Conservation (phyloP, 2,113 vertebrate species). For the Callipepla californica region DNA sequence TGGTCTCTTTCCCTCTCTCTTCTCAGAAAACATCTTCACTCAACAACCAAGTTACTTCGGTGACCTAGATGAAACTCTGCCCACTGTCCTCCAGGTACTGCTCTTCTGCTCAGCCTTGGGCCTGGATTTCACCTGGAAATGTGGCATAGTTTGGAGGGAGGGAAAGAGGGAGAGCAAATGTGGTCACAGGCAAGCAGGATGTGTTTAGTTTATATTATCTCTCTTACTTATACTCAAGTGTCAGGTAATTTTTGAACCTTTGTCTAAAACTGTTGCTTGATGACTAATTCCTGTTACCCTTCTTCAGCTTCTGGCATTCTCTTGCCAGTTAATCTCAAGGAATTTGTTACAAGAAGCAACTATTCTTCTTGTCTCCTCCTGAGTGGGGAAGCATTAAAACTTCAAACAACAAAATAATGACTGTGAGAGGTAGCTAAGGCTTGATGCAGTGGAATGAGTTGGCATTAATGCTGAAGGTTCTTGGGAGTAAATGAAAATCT, state of each 20-base stretch:
- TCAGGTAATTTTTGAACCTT: not conserved
- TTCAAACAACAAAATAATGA: not conserved
- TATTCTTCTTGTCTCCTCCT: not conserved
- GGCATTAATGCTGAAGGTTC: not conserved
- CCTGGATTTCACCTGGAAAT: not conserved
- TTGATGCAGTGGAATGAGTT: not conserved
- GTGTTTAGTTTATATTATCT: not conserved
- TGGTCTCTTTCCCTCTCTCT: not conserved
- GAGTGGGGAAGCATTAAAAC: not conserved
- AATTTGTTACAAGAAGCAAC: not conserved
- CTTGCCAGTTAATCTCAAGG: not conserved
- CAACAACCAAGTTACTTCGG: constrained; percentile 93
- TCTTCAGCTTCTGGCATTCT: not conserved
- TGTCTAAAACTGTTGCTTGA: not conserved
- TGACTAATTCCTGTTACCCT: not conserved
- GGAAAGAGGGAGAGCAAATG: not conserved
- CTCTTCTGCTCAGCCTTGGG: not conserved
- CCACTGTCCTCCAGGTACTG: constrained; percentile 89
- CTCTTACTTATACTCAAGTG: not conserved
- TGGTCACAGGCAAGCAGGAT: not conserved
- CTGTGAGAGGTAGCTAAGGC: not conserved
- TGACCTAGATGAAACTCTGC: constrained; percentile 90
- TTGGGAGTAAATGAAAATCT: not conserved
- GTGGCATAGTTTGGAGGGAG: not conserved
- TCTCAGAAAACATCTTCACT: constrained; percentile 92